Conservation (phyloP, 2,797 vertebrate genomes). For the Epinephelus coioides region DNA sequence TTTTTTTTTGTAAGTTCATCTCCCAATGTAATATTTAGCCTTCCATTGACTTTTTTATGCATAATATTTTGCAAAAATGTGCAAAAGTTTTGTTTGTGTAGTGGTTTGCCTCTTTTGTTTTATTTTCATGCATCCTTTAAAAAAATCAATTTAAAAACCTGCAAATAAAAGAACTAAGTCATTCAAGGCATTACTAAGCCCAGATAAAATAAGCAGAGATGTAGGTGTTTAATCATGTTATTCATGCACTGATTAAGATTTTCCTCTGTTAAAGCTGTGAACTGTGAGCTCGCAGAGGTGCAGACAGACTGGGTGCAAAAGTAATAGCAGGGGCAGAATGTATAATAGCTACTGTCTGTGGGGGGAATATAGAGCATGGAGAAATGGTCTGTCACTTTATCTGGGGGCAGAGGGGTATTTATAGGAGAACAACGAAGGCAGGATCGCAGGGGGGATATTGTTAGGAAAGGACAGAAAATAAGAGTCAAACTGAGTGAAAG, state of each 20-base stretch:
- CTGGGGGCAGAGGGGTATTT: constrained; percentile 58
- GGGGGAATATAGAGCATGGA: constrained; percentile 64
- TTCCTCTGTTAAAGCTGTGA: constrained; percentile 19
- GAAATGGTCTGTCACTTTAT: constrained; percentile 58
- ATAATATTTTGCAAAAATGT: not conserved
- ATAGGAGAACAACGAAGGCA: constrained; percentile 47
- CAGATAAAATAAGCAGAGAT: not conserved
- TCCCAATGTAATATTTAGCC: not conserved
- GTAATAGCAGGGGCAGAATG: constrained; percentile 31
- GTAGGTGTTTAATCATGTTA: constrained; percentile 25
- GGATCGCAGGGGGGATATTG: constrained; percentile 15
- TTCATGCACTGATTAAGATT: constrained; percentile 13
- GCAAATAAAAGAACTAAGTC: not conserved
- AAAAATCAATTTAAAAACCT: not conserved
- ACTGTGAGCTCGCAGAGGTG: constrained; percentile 8
- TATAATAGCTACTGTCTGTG: constrained; percentile 57
- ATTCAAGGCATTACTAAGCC: not conserved
- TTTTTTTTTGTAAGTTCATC: not conserved
- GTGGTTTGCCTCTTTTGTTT: not conserved
- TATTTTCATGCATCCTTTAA: not conserved
- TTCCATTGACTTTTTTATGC: not conserved
- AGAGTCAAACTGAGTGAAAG: not conserved
- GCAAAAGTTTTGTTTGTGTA: not conserved
- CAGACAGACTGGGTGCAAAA: constrained; percentile 40
- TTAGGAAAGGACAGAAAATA: constrained; percentile 31